Base-by-base conservation (phyloP, 2,888 invertebrate genomes). In the Acleris sparsana region DNA sequence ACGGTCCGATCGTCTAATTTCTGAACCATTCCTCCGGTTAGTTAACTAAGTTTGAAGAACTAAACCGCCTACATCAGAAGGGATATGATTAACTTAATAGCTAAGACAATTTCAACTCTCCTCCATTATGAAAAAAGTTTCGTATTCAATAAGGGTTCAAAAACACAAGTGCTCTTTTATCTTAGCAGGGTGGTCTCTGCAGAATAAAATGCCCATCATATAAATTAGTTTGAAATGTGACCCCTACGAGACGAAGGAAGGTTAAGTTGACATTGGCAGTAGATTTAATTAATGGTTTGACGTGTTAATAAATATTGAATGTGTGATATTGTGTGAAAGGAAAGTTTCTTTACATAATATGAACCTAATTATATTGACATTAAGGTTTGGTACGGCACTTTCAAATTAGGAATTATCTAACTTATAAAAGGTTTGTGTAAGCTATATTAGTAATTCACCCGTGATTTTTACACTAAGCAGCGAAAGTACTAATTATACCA, bases 291-390 rank as follows among this genome's bases (percentile, higher is more conserved):
- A 53, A 58, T 58, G 63, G 39, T 22, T 44, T 39, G 46, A 29
- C 57, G 46, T 33, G 46, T 63, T 46, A 58, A 63, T 58, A 63
- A 63, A 63, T 53, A 63, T 57, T 63, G 18, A 46, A 53, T 22
- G 44, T 57, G 51, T 33, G 56, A 29, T 49, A 49, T 58, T 58
- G 53, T 17, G 53, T 59, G 58, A 53, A 39, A 33, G 53, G 48
- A 63, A 63, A 63, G 63, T 39, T 43, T 43, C 52, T 5, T 7
- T 16, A 17, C 18, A 33, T 44, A 57, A 63, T 17, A 43, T 16
- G 60, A 44, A 44, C 20, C 13, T 52, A 17, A 6, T 20, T n/a
- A 6, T 33, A 13, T 33, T 58, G n/a, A 6, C 6, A 16, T 22
- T n/a, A n/a, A 56, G 9, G 44, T 5, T n/a, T 7, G n/a, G 44